These are phyloP conservation scores for Microhierax caerulescens DNA, from an alignment of 2,797 vertebrate species.

Conservation along the genomic window DNA sequence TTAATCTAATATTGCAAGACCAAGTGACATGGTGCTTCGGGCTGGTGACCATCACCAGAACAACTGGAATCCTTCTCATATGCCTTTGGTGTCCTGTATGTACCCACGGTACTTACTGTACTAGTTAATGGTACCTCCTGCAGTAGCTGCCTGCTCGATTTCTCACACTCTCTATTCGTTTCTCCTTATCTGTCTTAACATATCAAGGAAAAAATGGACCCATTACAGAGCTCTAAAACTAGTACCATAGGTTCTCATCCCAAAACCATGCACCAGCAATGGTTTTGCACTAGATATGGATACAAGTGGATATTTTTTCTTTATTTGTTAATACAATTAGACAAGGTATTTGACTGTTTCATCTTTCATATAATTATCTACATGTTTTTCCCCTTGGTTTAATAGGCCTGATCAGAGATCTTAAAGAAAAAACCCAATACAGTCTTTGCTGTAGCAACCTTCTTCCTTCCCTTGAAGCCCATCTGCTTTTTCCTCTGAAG, in stretches of 20 bases:
- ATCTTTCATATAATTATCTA: background rate
- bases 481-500: background rate
- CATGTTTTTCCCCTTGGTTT: background rate
- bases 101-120: accelerated
- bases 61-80: accelerated
- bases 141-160: background rate
- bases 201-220: background rate
- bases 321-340: background rate
- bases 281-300: background rate
- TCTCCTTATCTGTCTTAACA: background rate
- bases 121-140: background rate
- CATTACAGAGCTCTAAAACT: background rate
- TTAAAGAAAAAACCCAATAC: background rate
- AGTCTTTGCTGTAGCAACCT: background rate
- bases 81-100: accelerated
- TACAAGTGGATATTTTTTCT: background rate
- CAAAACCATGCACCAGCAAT: background rate
- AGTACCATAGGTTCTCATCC: background rate
- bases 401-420: background rate
- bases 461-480: background rate
- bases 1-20: too few species aligned
- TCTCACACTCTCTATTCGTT: background rate
- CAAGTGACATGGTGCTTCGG: accelerated
- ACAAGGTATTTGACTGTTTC: background rate
- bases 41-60: background rate